Base-by-base conservation (phyloP, 2,888 invertebrate species). In the Tromatobia lineatoria region DNA sequence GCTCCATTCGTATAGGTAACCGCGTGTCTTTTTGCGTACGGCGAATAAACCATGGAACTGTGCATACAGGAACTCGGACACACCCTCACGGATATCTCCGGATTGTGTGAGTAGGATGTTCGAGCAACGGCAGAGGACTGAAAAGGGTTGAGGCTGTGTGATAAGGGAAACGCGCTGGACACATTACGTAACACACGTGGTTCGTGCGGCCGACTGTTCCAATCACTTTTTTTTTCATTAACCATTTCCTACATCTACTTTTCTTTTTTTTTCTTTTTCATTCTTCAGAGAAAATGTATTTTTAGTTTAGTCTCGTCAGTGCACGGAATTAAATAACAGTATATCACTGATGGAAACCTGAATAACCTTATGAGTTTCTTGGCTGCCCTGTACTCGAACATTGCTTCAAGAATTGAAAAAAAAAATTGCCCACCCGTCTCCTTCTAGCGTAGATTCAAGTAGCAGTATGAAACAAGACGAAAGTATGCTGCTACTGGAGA, bases 111-210 rank as follows among this genome's bases (percentile, higher is more conserved):
- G 64, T 66, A 18, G 20, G 23, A 13, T 23, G 42, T 42, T 23
- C 64, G 61, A 18, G 47, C 47, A 18, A 50, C 52, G 38, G 57
- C 20, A 25, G 47, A 34, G 47, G 34, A 47, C 61, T 23, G 57
- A 70, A 42, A 42, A 64, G 70, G 61, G 70, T 70, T 54, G 15
- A 15, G 29, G 23, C 18, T 23, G 34, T 38, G 57, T 8, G 78
- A 78, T 61, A 70, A 78, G 70, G 38, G 29, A 54, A 70, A 71
- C 50, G 25, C 34, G 61, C 52, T 15, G 38, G 70, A 70, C 61
- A 78, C 78, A 52, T 78, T 70, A 78, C 70, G 61, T 52, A 71
- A 61, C 64, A 64, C 50, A 50, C 70, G 77, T 34, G 77, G 59
- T 74, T 61, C 70, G 69, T 34, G 78, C 50, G 70, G 67, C 45